Evolutionary conservation across 2,888 invertebrate genomes (phyloP).

Genomic region (Ennomos quercinarius): DNA sequence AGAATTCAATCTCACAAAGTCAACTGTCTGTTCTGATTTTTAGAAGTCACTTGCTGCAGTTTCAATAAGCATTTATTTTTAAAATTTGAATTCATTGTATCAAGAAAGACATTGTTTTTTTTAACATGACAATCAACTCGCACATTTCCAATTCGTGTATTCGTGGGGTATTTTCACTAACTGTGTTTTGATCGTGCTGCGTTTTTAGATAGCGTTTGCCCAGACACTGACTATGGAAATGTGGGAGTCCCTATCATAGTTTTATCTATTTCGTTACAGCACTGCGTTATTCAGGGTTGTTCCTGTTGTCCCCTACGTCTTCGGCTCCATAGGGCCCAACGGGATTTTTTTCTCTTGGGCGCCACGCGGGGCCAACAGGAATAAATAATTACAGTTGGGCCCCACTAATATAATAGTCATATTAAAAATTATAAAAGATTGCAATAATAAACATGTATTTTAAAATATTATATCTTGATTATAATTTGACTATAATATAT

Average conservation of each 20-base stretch:
- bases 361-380: too few relatives aligned
- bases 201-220: too few relatives aligned
- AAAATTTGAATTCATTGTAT: constrained; percentile 45
- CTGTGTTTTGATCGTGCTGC: not conserved
- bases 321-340: too few relatives aligned
- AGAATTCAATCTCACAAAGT: constrained; percentile 65
- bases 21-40: constrained; percentile 52
- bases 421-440: too few relatives aligned
- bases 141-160: constrained; percentile 4
- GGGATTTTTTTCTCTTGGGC: too few relatives aligned
- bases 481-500: too few relatives aligned
- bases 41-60: constrained; percentile 63
- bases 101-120: constrained; percentile 1
- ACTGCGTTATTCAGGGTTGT: too few relatives aligned
- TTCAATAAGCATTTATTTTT: constrained; percentile 79
- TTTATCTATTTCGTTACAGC: constrained; percentile 4
- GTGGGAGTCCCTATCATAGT: not conserved
- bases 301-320: too few relatives aligned
- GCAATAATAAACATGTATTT: too few relatives aligned
- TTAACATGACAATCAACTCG: not conserved
- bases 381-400: too few relatives aligned
- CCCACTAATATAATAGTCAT: too few relatives aligned
- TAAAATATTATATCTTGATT: too few relatives aligned
- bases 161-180: not conserved
- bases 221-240: not conserved